phyloP scores from a whole-genome alignment of 2,113 vertebrate species.

The Aspiorhynchus laticeps region DNA sequence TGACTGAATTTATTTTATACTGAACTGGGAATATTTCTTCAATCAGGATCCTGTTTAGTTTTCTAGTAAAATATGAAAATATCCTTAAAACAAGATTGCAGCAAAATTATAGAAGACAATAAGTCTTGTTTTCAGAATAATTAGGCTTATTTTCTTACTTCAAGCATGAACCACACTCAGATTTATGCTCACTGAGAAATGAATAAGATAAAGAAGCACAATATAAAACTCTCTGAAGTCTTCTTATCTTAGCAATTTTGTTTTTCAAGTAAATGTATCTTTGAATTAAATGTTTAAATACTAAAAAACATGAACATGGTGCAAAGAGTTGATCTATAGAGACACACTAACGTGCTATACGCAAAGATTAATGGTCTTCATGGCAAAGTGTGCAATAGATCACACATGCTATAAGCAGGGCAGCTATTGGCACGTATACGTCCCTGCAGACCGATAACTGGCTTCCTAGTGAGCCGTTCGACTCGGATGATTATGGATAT shows the following conservation, averaged over 20 bases:
- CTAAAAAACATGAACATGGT: not conserved
- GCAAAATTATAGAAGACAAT: no score
- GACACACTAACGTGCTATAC: not conserved
- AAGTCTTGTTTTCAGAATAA: not conserved
- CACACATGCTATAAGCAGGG: not conserved
- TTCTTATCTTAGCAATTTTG: not conserved
- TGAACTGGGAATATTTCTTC: no score
- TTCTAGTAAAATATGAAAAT: no score
- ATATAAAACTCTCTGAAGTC: not conserved
- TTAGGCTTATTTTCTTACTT: not conserved
- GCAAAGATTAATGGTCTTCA: not conserved
- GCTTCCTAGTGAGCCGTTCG: not conserved
- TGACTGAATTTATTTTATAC: not conserved
- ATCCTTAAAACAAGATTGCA: no score
- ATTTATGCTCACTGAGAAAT: not conserved
- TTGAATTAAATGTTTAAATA: not conserved
- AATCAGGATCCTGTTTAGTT: no score
- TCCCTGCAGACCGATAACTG: conserved; percentile 18
- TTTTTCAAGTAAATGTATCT: not conserved
- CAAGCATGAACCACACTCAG: not conserved
- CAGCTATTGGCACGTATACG: not conserved
- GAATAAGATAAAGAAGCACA: not conserved
- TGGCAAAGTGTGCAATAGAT: not conserved
- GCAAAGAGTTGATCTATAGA: not conserved
- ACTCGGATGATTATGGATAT: conserved; percentile 45